These are phyloP conservation scores for Hermatobates lingyangjiaoensis DNA, from an alignment of 1,140 invertebrate species.

Conservation along the genomic window DNA sequence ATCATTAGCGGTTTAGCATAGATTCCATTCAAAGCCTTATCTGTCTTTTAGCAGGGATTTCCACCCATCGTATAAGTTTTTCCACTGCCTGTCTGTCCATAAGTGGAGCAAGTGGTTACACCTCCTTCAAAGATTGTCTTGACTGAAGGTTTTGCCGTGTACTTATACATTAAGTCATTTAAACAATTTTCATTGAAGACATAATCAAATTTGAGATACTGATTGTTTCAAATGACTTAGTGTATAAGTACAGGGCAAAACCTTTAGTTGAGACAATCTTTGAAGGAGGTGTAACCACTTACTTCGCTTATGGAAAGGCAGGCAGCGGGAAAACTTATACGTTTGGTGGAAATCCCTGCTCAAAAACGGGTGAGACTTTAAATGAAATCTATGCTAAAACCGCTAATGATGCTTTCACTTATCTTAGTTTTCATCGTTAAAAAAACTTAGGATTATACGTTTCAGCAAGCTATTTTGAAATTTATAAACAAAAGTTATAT, in stretches of 20 bases:
- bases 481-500: slow-evolving; percentile 91
- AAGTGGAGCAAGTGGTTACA: slow-evolving; percentile 94
- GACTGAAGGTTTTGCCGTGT: slow-evolving; percentile 78
- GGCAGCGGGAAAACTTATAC: slow-evolving; percentile 82
- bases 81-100: slow-evolving; percentile 84
- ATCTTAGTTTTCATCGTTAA: slow-evolving; percentile 55
- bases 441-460: slow-evolving; percentile 58
- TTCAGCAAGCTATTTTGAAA: slow-evolving; percentile 87
- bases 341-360: slow-evolving; percentile 70
- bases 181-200: slow-evolving; percentile 89
- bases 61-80: slow-evolving; percentile 84
- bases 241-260: slow-evolving; percentile 86
- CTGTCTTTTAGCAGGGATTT: slow-evolving; percentile 60
- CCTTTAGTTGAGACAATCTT: slow-evolving; percentile 87
- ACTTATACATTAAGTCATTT: slow-evolving; percentile 94
- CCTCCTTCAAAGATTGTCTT: slow-evolving; percentile 88
- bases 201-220: slow-evolving; percentile 95
- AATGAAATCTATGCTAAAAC: slow-evolving; percentile 75
- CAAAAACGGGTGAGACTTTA: slow-evolving; percentile 64
- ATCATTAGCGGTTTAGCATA: slow-evolving; percentile 79
- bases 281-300: slow-evolving; percentile 90
- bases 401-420: slow-evolving; percentile 77
- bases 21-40: slow-evolving; percentile 70
- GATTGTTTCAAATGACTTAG: slow-evolving; percentile 93
- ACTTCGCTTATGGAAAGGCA: slow-evolving; percentile 93